These are phyloP conservation scores for Lamellibrachia luymesi DNA, from an alignment of 1,140 invertebrate genomes.

Conservation along the genomic window DNA sequence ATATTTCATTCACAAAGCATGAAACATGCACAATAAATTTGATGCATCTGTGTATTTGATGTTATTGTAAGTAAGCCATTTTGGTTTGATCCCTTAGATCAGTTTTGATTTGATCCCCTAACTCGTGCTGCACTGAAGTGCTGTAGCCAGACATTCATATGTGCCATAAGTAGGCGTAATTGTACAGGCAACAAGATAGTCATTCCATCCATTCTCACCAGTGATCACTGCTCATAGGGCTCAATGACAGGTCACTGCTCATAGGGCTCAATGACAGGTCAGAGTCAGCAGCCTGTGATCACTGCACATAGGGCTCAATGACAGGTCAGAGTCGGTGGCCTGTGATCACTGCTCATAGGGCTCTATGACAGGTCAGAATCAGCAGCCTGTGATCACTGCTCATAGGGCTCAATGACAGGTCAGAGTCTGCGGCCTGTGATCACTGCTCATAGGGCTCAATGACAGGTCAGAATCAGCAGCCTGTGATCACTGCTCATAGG, in stretches of 20 bases:
- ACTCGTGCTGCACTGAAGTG: neutral
- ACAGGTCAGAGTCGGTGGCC: too few relatives aligned
- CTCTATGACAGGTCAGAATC: too few relatives aligned
- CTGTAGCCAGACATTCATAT: neutral
- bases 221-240: neutral
- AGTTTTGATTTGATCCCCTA: neutral
- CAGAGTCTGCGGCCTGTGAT: too few relatives aligned
- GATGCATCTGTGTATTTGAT: neutral
- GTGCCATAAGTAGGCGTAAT: neutral
- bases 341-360: too few relatives aligned
- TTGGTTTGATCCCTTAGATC: neutral
- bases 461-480: too few relatives aligned
- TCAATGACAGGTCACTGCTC: neutral
- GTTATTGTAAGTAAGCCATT: neutral
- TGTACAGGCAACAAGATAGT: neutral
- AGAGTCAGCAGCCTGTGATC: neutral
- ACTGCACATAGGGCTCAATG: too few relatives aligned
- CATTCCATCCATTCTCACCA: neutral
- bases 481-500: too few relatives aligned
- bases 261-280: neutral
- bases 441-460: too few relatives aligned
- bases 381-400: too few relatives aligned
- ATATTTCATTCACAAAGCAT: too few relatives aligned
- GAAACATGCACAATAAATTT: too few relatives aligned
- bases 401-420: too few relatives aligned